These are phyloP conservation scores for Leptarthrus brevirostris DNA, from an alignment of 2,888 invertebrate species.

Conservation along the genomic window DNA sequence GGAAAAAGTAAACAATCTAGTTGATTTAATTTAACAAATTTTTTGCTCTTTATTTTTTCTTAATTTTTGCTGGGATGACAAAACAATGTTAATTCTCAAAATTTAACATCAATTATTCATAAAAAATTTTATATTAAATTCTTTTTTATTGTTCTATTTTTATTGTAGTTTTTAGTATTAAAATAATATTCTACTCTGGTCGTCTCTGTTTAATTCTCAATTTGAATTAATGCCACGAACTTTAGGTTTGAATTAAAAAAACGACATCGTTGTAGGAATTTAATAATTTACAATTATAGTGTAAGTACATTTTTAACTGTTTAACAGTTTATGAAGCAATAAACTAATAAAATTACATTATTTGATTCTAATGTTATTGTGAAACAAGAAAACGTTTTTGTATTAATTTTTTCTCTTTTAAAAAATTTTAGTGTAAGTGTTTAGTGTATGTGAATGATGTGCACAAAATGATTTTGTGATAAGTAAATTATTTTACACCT, in stretches of 20 bases:
- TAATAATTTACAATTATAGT: not conserved
- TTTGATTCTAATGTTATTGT: no score
- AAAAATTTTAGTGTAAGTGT: no score
- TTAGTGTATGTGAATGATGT: not conserved
- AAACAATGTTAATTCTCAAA: not conserved
- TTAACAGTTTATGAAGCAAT: not conserved
- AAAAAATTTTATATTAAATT: not conserved
- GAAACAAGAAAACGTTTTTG: no score
- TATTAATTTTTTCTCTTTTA: no score
- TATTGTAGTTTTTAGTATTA: not conserved
- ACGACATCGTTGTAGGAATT: not conserved
- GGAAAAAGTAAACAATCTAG: no score
- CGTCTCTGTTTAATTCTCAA: not conserved
- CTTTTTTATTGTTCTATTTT: not conserved
- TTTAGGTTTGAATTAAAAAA: not conserved
- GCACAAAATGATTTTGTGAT: not conserved
- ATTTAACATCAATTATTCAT: slow-evolving; percentile 6
- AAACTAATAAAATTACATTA: not conserved
- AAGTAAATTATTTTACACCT: not conserved
- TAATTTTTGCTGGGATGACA: no score
- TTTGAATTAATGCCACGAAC: not conserved
- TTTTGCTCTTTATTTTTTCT: no score
- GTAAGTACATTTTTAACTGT: not conserved
- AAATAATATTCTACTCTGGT: not conserved
- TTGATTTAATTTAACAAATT: no score